phyloP scores from a whole-genome alignment of 2,113 vertebrate species.

The Pipa parva region DNA sequence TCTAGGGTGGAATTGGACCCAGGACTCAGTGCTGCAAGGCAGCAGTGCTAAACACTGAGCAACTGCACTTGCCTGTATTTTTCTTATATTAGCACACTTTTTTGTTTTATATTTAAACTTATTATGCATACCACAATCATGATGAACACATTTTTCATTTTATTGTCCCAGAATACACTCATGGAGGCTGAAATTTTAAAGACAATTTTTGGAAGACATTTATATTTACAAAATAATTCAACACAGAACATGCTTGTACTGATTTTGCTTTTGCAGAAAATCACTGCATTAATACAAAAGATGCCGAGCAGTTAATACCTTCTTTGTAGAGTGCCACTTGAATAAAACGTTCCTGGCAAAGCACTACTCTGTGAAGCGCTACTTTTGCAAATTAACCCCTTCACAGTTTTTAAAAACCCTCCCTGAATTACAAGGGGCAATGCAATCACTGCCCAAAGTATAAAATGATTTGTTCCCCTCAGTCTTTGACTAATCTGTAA shows the following conservation, averaged over 20 bases:
- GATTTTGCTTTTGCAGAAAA: background rate
- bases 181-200: constrained; percentile 11
- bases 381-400: constrained; percentile 2
- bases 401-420: constrained; percentile 41
- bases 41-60: too few relatives aligned
- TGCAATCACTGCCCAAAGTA: background rate
- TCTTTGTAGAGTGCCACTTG: background rate
- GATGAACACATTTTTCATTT: constrained; percentile 6
- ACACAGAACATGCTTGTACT: background rate
- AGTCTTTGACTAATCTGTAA: background rate
- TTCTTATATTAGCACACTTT: too few relatives aligned
- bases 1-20: too few relatives aligned
- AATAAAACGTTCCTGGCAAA: background rate
- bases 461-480: background rate
- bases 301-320: background rate
- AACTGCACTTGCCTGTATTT: too few relatives aligned
- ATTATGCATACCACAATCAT: too few relatives aligned
- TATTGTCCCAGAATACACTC: constrained; percentile 25
- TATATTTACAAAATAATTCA: constrained; percentile 17
- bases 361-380: background rate
- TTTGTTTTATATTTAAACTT: too few relatives aligned
- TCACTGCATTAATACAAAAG: background rate
- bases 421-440: constrained; percentile 12
- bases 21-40: too few relatives aligned
- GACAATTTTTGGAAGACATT: constrained; percentile 28